phyloP scores from a whole-genome alignment of 2,888 invertebrate genomes.

The Litoditis marina region DNA sequence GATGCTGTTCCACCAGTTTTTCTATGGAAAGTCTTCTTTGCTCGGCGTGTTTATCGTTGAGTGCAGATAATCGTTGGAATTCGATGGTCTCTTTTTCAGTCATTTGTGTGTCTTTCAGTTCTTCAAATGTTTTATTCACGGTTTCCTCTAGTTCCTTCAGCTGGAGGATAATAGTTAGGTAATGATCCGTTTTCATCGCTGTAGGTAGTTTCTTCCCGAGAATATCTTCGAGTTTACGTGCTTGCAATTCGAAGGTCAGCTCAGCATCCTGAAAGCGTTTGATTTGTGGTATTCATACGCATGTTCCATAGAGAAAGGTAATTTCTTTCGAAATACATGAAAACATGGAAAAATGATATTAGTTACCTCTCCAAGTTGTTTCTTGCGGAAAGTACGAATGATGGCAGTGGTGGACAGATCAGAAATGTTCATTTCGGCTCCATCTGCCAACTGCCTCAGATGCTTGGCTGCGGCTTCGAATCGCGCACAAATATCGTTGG shows the following conservation, averaged over 20 bases:
- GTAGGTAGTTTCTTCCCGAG: slow-evolving; percentile 1
- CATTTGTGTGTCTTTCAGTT: slow-evolving; percentile 31
- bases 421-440: slow-evolving; percentile 50
- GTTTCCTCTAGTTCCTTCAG: slow-evolving; percentile 34
- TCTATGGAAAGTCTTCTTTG: slow-evolving; percentile 6
- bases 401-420: slow-evolving; percentile 42
- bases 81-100: slow-evolving; percentile 24
- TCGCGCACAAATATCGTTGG: slow-evolving; percentile 42
- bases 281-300: not conserved
- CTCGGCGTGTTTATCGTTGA: slow-evolving; percentile 4
- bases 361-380: slow-evolving; percentile 47
- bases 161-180: slow-evolving; percentile 31
- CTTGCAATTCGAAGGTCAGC: slow-evolving; percentile 15
- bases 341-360: not conserved
- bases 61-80: slow-evolving; percentile 15
- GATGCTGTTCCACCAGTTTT: slow-evolving; percentile 23
- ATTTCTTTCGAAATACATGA: too few relatives aligned
- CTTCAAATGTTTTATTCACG: slow-evolving; percentile 36
- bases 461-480: slow-evolving; percentile 39
- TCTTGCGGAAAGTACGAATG: slow-evolving; percentile 33
- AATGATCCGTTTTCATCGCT: slow-evolving; percentile 5
- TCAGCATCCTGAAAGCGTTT: slow-evolving; percentile 9
- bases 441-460: slow-evolving; percentile 41
- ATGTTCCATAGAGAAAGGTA: too few relatives aligned
- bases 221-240: slow-evolving; percentile 11